A percentile compares a stretch with the other conserved stretches of the same genome.
These are phyloP conservation scores for Nycticryphes semicollaris DNA, from an alignment of 2,113 vertebrate species.

Conservation along the genomic window DNA sequence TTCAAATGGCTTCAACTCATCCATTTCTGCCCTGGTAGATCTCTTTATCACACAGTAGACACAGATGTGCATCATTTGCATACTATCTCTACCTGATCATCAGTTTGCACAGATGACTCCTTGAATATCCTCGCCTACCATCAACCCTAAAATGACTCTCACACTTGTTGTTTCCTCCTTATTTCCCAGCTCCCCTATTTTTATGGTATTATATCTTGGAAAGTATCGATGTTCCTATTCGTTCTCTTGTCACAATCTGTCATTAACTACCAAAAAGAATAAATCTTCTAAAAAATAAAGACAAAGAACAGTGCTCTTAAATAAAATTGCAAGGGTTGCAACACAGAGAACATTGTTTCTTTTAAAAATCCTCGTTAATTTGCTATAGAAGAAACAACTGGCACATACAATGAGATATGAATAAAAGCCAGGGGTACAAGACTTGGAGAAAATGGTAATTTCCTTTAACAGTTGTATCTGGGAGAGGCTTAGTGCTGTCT, in stretches of 20 bases:
- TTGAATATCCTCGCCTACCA: not conserved
- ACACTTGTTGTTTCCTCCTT: not conserved
- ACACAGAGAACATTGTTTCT: not conserved
- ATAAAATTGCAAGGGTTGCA: not conserved
- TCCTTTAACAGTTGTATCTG: not conserved
- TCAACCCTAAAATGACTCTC: not conserved
- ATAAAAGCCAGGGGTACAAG: not conserved
- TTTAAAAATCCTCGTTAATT: not conserved
- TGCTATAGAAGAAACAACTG: not conserved
- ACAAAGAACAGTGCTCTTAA: not conserved
- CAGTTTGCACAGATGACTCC: not conserved
- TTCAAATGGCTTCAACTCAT: not conserved
- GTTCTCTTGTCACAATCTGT: not conserved
- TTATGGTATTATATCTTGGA: not conserved
- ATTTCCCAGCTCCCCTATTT: not conserved
- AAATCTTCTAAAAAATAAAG: not conserved
- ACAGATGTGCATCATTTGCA: not conserved
- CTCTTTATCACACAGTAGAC: not conserved
- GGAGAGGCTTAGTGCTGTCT: not conserved
- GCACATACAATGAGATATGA: not conserved
- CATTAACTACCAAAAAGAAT: not conserved
- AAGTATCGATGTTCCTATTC: not conserved
- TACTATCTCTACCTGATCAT: fast-evolving
- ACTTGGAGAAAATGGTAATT: not conserved
- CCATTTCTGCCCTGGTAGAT: not conserved